A percentile compares a stretch with the other conserved stretches of the same genome.
These are phyloP conservation scores for Leptopilina drosophilae DNA, from an alignment of 2,888 invertebrate genomes.

Conservation along the genomic window DNA sequence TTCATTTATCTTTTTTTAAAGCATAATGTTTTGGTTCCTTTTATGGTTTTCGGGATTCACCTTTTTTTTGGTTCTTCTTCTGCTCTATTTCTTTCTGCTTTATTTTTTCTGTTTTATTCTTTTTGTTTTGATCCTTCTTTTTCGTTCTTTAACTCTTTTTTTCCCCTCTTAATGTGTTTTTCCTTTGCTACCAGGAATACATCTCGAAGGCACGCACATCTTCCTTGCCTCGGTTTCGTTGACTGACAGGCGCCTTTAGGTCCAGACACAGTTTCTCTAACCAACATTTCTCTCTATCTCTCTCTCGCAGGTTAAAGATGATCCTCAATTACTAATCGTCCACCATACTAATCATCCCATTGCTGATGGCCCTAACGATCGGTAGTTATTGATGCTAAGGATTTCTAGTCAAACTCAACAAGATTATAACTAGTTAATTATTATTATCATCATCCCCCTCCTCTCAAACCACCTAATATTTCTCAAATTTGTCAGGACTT, in stretches of 20 bases:
- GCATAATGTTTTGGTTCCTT: no score
- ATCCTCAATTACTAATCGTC: conserved; percentile 2
- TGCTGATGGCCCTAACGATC: not conserved
- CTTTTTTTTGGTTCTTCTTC: conserved; percentile 20
- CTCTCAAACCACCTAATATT: no score
- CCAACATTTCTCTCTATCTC: no score
- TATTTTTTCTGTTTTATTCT: conserved; percentile 32
- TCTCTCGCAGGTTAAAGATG: not conserved
- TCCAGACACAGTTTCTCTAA: conserved; percentile 48
- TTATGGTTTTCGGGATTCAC: not conserved
- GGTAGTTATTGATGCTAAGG: no score
- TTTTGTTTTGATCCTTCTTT: not conserved
- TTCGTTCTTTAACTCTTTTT: not conserved
- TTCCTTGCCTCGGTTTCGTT: conserved; percentile 50
- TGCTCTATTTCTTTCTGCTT: not conserved
- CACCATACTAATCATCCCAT: not conserved
- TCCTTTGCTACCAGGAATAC: conserved; percentile 45
- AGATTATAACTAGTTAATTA: no score
- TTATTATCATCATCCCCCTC: no score
- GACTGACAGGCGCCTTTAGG: conserved; percentile 58
- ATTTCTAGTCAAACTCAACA: no score
- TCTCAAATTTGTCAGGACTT: no score
- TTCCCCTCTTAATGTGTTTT: conserved; percentile 42
- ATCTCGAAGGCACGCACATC: conserved; percentile 47
- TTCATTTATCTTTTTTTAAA: no score